phyloP scores from a whole-genome alignment of 2,797 vertebrate genomes.

The Lacerta agilis region DNA sequence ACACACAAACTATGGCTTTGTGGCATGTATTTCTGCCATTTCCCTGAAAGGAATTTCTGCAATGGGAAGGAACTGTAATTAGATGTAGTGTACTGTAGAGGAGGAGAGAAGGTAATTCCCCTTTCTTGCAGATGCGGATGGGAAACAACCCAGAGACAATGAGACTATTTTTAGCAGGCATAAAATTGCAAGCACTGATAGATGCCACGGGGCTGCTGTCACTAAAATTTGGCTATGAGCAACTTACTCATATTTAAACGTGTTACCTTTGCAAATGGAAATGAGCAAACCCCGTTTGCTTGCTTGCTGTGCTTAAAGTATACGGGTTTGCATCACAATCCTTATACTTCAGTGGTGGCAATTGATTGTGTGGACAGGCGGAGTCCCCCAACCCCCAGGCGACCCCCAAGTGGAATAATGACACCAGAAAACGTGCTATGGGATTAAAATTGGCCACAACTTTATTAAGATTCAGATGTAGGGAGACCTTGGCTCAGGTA shows the following conservation, averaged over 20 bases:
- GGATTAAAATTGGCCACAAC: too few species aligned
- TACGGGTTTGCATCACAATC: constrained; percentile 47
- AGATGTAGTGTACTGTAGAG: background rate
- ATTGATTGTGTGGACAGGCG: background rate
- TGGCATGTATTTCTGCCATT: constrained; percentile 17
- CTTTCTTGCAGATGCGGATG: constrained; percentile 67
- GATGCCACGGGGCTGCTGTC: constrained; percentile 69
- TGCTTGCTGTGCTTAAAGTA: constrained; percentile 68
- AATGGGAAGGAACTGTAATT: background rate
- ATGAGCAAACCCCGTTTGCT: constrained; percentile 68
- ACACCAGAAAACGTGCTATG: too few species aligned
- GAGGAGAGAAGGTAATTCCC: constrained; percentile 26
- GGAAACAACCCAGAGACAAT: constrained; percentile 65
- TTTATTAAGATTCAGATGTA: too few species aligned
- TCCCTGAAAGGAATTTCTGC: constrained; percentile 15
- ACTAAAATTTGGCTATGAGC: constrained; percentile 75
- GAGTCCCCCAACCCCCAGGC: too few species aligned
- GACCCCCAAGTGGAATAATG: too few species aligned
- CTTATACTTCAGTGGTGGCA: constrained; percentile 43
- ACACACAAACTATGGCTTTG: constrained; percentile 43
- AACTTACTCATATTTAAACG: constrained; percentile 78
- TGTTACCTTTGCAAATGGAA: constrained; percentile 71
- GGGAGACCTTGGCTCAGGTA: too few species aligned
- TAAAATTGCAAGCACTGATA: constrained; percentile 71
- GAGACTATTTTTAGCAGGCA: constrained; percentile 74